Evolutionary conservation across 2,113 vertebrate genomes (phyloP), one percentile per base, ranked within the genome.

Genomic region (Pomatostomus ruficeps): DNA sequence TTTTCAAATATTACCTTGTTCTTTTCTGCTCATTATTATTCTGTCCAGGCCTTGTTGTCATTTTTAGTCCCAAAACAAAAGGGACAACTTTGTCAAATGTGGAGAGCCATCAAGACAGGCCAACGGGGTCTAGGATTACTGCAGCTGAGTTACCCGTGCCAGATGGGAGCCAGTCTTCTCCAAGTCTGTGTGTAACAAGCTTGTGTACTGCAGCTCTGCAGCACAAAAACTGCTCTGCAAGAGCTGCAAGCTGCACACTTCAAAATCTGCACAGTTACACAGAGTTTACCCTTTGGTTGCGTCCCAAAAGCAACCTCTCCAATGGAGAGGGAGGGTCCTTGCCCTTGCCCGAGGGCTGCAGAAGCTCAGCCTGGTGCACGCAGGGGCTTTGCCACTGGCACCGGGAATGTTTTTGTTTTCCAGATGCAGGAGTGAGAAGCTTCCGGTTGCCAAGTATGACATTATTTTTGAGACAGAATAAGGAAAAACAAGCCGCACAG

Each of bases 1-100:
- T 92, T 91, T 95, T 87, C 63, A 95, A 94, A 59, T 78, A 96
- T 79, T 92, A 86, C 62, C 78, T 72, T 58, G 33, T 33, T 82
- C 29, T 80, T 38, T 68, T 63, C 85, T 96, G 63, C 63, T 82
- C 42, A 45, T 43, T 91, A 89, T 85, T 96, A 71, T 89, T 7
- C 21, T 59, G 83, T 36, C 11, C 48, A 77, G 42, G 12, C 14
- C 68, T 77, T 84, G 46, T 67, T 82, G 55, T 58, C 54, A 35
- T 31, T 76, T 78, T 95, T 88, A 68, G 28, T 88, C 71, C 65
- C 71, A 67, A 85, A 97, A 85, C 31, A n/a, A 96, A 72, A 93
- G 55, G 63, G 59, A 88, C 12, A 73, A 77, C 24, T 81, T 78
- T 82, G 70, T 57, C 87, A 96, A 96, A 43, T 10, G 6, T 6